A percentile compares a stretch with the other conserved stretches of the same genome.
These are phyloP conservation scores for Lutraria rhynchaena DNA, from an alignment of 1,140 invertebrate species.

Conservation along the genomic window DNA sequence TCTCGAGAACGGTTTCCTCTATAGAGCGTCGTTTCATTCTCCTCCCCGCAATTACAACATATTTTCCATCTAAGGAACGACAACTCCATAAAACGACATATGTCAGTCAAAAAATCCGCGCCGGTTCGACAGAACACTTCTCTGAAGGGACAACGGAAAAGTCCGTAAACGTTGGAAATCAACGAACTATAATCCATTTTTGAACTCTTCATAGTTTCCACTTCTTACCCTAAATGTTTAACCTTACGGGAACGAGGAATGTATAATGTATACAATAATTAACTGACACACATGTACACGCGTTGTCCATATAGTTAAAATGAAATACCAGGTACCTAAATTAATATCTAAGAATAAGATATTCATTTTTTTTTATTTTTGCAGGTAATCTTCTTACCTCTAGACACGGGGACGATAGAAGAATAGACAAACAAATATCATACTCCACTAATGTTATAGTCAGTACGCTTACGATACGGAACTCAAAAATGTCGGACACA, in stretches of 20 bases:
- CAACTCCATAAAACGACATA: too few species aligned
- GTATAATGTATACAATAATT: background rate
- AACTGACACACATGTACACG: background rate
- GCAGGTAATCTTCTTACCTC: conserved; percentile 49
- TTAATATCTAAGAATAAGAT: background rate
- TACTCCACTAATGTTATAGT: conserved; percentile 46
- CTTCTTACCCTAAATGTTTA: background rate
- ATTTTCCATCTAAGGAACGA: too few species aligned
- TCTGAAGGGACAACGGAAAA: too few species aligned
- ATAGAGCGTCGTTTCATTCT: too few species aligned
- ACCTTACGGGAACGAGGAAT: too few species aligned
- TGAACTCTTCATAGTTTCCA: background rate
- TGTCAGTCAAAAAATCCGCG: too few species aligned
- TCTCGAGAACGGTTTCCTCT: too few species aligned
- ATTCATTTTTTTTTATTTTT: conserved; percentile 16
- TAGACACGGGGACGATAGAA: conserved; percentile 17
- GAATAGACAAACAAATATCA: conserved; percentile 42
- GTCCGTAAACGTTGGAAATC: too few species aligned
- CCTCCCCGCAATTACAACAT: too few species aligned
- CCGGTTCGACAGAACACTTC: too few species aligned
- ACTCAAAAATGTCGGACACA: conserved; percentile 52
- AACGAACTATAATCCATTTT: background rate
- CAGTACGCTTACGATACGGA: conserved; percentile 52
- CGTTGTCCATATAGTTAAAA: too few species aligned
- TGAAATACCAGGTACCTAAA: too few species aligned